phyloP scores from a whole-genome alignment of 2,888 invertebrate genomes.

The Sepioteuthis lessoniana region DNA sequence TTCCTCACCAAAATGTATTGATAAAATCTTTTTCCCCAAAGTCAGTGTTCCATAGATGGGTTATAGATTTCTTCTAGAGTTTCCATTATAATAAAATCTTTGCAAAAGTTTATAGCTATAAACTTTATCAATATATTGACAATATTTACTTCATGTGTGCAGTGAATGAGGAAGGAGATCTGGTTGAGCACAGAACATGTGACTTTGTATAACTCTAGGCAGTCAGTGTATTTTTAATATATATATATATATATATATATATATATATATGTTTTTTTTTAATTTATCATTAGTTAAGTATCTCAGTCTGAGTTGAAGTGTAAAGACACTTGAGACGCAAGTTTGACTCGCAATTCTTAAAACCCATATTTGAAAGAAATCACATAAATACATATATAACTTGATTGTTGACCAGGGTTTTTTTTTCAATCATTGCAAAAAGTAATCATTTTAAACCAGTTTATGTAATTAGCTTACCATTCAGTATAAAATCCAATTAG shows the following conservation, averaged over 20 bases:
- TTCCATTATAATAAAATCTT: too few species aligned
- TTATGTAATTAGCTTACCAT: neutral
- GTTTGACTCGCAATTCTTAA: neutral
- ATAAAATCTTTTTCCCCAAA: too few species aligned
- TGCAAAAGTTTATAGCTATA: neutral
- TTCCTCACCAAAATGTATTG: too few species aligned
- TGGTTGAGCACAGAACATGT: neutral
- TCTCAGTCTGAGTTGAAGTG: neutral
- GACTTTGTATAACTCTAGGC: neutral
- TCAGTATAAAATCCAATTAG: neutral
- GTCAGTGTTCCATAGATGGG: too few species aligned
- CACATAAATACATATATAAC: neutral
- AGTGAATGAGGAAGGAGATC: neutral
- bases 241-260: neutral
- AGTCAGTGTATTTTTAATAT: neutral
- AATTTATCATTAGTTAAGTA: neutral
- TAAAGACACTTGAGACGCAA: neutral
- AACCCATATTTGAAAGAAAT: neutral
- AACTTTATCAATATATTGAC: conserved; percentile 33
- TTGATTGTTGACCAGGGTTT: neutral
- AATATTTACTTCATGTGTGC: neutral
- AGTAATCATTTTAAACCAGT: neutral
- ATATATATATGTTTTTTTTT: neutral
- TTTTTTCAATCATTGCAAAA: neutral
- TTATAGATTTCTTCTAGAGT: too few species aligned